phyloP scores from a whole-genome alignment of 2,888 invertebrate genomes.

The Parnassius mnemosyne region DNA sequence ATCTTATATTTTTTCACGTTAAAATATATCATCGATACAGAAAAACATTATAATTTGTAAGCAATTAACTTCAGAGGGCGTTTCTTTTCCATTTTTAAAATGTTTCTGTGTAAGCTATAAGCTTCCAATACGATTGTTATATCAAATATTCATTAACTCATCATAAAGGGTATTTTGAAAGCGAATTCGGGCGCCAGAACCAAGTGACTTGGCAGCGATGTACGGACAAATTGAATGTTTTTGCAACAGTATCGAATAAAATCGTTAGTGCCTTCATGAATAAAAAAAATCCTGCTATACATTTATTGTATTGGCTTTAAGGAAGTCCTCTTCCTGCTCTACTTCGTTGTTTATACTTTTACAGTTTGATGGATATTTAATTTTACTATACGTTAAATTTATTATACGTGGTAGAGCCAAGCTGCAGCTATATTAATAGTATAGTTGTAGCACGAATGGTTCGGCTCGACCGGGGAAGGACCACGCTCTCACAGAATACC shows the following conservation, averaged over 20 bases:
- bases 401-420: too few relatives aligned
- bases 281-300: slow-evolving; percentile 3
- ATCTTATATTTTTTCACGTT: too few relatives aligned
- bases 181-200: slow-evolving; percentile 34
- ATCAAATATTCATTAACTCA: slow-evolving; percentile 75
- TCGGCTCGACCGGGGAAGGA: too few relatives aligned
- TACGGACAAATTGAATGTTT: slow-evolving; percentile 46
- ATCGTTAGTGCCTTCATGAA: slow-evolving; percentile 33
- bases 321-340: too few relatives aligned
- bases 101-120: slow-evolving; percentile 33
- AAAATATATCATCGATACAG: too few relatives aligned
- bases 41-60: neutral
- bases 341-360: too few relatives aligned
- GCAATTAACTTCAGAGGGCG: neutral
- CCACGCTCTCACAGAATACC: too few relatives aligned
- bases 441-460: too few relatives aligned
- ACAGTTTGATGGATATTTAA: too few relatives aligned
- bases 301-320: too few relatives aligned
- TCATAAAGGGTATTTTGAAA: slow-evolving; percentile 62
- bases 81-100: slow-evolving; percentile 7
- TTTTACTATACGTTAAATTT: too few relatives aligned
- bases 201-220: slow-evolving; percentile 56
- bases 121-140: slow-evolving; percentile 58
- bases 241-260: slow-evolving; percentile 37
- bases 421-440: accelerated